These are phyloP conservation scores for Gasteruption jaculator DNA, from an alignment of 2,888 invertebrate species.

Conservation along the genomic window DNA sequence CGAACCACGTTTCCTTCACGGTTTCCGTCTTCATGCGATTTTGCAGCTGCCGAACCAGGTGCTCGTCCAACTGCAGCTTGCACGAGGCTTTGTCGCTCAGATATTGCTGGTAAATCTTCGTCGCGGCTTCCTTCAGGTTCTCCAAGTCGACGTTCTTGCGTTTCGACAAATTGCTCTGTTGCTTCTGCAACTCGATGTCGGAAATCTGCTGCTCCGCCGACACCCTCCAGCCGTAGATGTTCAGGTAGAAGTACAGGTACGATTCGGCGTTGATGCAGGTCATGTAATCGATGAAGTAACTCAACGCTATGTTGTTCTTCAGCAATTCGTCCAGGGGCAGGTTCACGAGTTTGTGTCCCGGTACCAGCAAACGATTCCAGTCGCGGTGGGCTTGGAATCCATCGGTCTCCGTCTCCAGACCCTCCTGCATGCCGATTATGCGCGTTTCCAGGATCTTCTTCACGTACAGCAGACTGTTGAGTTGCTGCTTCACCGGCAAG, in stretches of 20 bases:
- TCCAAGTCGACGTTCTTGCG: constrained; percentile 46
- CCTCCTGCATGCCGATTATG: constrained; percentile 54
- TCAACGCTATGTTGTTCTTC: constrained; percentile 72
- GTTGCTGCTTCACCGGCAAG: constrained; percentile 75
- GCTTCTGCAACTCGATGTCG: constrained; percentile 55
- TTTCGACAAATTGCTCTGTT: constrained; percentile 42
- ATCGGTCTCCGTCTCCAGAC: constrained; percentile 53
- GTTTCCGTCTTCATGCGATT: constrained; percentile 61
- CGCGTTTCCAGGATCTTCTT: constrained; percentile 70
- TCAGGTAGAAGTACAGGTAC: constrained; percentile 74
- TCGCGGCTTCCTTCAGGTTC: constrained; percentile 63
- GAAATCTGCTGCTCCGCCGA: constrained; percentile 69
- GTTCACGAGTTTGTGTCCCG: constrained; percentile 56
- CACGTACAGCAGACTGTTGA: constrained; percentile 79
- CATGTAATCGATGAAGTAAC: constrained; percentile 75
- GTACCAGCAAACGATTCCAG: constrained; percentile 50
- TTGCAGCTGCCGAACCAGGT: constrained; percentile 59
- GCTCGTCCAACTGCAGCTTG: constrained; percentile 61
- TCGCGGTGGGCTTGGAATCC: constrained; percentile 43
- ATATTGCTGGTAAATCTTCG: constrained; percentile 73
- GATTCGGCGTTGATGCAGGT: constrained; percentile 65
- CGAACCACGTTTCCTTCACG: constrained; percentile 74
- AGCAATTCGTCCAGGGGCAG: constrained; percentile 69
- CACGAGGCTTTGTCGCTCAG: constrained; percentile 68
- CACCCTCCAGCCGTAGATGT: constrained; percentile 64